Evolutionary conservation across 1,140 invertebrate species (phyloP), one percentile per base, ranked within the genome.

Genomic region (Cardiocondyla obscurior): DNA sequence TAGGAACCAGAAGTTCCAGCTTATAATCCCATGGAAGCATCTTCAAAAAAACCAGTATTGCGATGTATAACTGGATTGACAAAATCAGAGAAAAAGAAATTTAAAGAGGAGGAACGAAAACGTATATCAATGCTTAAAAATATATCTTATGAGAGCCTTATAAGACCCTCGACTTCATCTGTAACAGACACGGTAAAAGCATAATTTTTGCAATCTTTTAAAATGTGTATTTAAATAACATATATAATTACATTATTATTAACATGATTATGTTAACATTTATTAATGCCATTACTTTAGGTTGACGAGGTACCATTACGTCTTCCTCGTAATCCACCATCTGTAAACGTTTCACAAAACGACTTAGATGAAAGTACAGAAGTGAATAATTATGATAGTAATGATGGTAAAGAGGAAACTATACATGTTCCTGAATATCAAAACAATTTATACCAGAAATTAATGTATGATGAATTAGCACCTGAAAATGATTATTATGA

Each of bases 31-130:
- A 0, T 53, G 10, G 4, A 12, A 22, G 42, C 1, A 0, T 42
- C 72, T 1, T 58, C 69, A 19, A 14, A 33, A 0, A 87, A 55
- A 39, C 44, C 57, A 6, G 44, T 86, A 2, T 0, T 86, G 0
- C 60, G 81, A 25, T 6, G 0, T 1, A 1, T 30, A 3, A 8
- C 73, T 16, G 53, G 49, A 25, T 30, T 82, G 28, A 36, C 85
- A 62, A 87, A 86, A 36, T 33, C 72, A 6, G 16, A 81, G 2
- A 86, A 12, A 12, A 73, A 10, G 8, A n/a, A 73, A 25, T 83
- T 42, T 16, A 86, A 22, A 6, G 5, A 25, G 0, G 10, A 12
- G 0, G 85, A 87, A 79, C 74, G 81, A 36, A 16, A 2, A 1
- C 81, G 85, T 25, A 14, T 87, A 5, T 22, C 12, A 30, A 25